phyloP scores from a whole-genome alignment of 2,797 vertebrate species.

The Rhinoraja longicauda region DNA sequence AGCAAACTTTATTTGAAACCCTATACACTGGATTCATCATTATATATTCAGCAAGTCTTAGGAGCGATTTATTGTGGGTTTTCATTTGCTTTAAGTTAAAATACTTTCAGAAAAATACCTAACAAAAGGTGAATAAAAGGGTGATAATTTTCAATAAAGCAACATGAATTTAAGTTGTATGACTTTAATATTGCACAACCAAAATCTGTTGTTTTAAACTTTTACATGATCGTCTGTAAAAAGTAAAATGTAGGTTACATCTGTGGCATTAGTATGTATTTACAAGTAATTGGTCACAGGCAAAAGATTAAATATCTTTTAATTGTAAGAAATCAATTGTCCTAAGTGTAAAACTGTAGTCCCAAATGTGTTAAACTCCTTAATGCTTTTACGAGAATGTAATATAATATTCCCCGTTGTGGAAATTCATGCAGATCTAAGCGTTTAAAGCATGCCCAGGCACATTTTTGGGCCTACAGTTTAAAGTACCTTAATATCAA shows the following conservation, averaged over 20 bases:
- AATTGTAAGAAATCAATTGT: conserved; percentile 23
- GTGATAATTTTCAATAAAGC: conserved; percentile 41
- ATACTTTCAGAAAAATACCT: conserved; percentile 47
- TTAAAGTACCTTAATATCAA: conserved; percentile 35
- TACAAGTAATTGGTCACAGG: conserved; percentile 48
- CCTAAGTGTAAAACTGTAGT: conserved; percentile 36
- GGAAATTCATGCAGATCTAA: conserved; percentile 15
- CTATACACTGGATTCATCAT: conserved; percentile 7
- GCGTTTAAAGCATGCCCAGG: conserved; percentile 16
- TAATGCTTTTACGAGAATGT: conserved; percentile 27
- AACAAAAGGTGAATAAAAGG: conserved; percentile 38
- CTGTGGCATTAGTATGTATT: conserved; percentile 60
- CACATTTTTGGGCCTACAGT: conserved; percentile 32
- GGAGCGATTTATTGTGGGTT: conserved; percentile 48
- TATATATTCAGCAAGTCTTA: conserved; percentile 36
- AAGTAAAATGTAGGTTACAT: conserved; percentile 64
- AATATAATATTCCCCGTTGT: conserved; percentile 11
- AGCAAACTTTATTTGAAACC: conserved; percentile 22
- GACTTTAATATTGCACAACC: conserved; percentile 65
- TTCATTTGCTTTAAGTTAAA: conserved; percentile 52
- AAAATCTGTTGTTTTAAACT: conserved; percentile 52
- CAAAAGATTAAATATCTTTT: conserved; percentile 30
- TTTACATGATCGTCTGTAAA: conserved; percentile 65
- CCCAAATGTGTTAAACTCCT: conserved; percentile 28
- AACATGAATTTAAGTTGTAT: conserved; percentile 47